Base-by-base conservation (phyloP, 2,113 vertebrate species). In the Prietella phreatophila region DNA sequence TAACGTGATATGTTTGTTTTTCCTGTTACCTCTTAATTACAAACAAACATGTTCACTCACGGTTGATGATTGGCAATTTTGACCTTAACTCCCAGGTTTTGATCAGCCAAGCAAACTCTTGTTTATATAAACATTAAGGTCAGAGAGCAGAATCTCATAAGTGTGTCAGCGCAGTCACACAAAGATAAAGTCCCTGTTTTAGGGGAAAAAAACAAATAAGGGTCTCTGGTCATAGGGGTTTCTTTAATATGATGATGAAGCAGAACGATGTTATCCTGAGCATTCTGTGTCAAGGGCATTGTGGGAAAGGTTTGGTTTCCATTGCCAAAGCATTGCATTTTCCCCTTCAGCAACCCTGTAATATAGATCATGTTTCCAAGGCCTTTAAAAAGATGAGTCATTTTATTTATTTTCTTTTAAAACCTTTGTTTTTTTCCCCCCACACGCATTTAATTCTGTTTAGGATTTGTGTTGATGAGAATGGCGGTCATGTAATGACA, bases 261-360 rank as follows among this genome's bases (percentile, higher is more conserved):
- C 78, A 61, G 53, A 69, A 33, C 36, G 7, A 30, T 69, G 27
- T 63, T 65, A 53, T 67, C 79, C 33, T 47, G 58, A 89, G n/a
- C 47, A 69, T 85, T 14, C 67, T 47, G 69, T 82, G 50, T 85
- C 73, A 9, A 14, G 20, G 42, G 39, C 19, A 42, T 82, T 75
- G 67, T 82, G 83, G 67, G 65, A 85, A 60, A 73, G 83, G 53
- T 78, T 89, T 78, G 83, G 50, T 67, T 89, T 82, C 78, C 83
- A 69, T 39, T 50, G 76, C 27, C 39, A 67, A 87, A 58, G 78
- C 67, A 56, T 55, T 82, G 50, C 3, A 10, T 27, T 60, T 89
- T 79, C 30, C 55, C 22, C 56, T n/a, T 39, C 25, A 69, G 42
- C 47, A 69, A 8, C 42, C n/a, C 10, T 60, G 30, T 27, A 76